Evolutionary conservation across 1,140 invertebrate genomes (phyloP).

Genomic region (Drosophila subobscura): DNA sequence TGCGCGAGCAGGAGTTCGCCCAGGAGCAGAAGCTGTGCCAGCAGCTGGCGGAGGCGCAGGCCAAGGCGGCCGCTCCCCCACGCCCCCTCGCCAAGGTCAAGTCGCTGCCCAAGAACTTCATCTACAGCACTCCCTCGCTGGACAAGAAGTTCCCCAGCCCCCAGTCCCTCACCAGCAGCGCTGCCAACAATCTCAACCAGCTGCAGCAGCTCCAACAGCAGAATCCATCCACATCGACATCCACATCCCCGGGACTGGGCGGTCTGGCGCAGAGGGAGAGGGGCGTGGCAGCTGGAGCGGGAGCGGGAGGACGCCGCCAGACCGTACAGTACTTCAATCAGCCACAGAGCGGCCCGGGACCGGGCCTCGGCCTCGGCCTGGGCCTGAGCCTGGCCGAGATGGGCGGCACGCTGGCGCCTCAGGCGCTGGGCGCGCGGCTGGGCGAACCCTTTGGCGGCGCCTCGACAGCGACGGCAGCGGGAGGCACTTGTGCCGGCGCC

Average conservation of each 20-base stretch:
- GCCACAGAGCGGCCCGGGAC: constrained; percentile 26
- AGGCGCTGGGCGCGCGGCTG: constrained; percentile 61
- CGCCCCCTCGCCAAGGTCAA: constrained; percentile 86
- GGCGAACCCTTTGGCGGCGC: constrained; percentile 57
- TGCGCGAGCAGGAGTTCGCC: constrained; percentile 89
- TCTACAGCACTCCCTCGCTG: constrained; percentile 82
- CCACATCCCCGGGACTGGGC: not conserved
- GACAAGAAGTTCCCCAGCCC: constrained; percentile 72
- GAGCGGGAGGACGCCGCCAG: constrained; percentile 64
- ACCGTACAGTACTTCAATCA: constrained; percentile 82
- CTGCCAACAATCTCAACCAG: constrained; percentile 42
- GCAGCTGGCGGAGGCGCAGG: constrained; percentile 79
- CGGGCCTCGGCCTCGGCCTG: constrained; percentile 45
- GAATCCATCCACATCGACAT: no score
- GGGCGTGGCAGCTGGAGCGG: constrained; percentile 5
- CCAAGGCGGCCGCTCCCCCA: constrained; percentile 71
- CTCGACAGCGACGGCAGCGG: constrained; percentile 42
- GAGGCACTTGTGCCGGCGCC: constrained; percentile 32
- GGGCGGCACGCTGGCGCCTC: constrained; percentile 72
- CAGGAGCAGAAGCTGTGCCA: constrained; percentile 89
- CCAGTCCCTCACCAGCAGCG: constrained; percentile 23
- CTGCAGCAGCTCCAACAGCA: no score
- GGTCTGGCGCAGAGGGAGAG: not conserved
- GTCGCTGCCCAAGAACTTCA: constrained; percentile 87
- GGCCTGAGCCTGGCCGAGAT: constrained; percentile 72